phyloP scores from a whole-genome alignment of 2,113 vertebrate genomes.

The Pygathrix nemaeus region DNA sequence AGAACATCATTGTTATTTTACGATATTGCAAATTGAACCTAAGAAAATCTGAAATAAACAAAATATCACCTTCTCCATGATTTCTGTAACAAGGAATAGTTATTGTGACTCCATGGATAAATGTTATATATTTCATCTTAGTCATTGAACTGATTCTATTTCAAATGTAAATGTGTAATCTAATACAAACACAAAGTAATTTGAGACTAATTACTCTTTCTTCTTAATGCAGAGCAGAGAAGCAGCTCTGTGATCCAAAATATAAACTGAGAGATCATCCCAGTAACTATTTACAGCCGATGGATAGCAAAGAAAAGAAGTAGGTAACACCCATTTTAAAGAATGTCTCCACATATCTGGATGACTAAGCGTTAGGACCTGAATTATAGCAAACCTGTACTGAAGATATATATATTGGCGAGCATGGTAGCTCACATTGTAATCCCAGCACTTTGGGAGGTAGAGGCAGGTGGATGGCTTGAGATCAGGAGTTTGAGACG shows the following conservation, averaged over 20 bases:
- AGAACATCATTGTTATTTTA: neutral
- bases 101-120: neutral
- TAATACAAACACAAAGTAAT: slow-evolving; percentile 32
- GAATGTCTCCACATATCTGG: neutral
- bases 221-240: slow-evolving; percentile 27
- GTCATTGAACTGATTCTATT: slow-evolving; percentile 26
- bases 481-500: too few species aligned
- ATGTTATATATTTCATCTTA: neutral
- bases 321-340: neutral
- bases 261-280: neutral
- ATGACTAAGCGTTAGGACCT: neutral
- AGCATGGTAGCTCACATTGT: too few species aligned
- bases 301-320: neutral
- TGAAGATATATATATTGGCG: neutral
- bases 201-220: slow-evolving; percentile 24
- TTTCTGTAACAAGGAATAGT: neutral
- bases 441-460: too few species aligned
- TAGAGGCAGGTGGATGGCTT: too few species aligned
- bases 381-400: neutral
- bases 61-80: neutral
- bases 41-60: neutral
- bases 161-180: slow-evolving; percentile 43
- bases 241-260: neutral
- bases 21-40: neutral
- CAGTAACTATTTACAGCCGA: neutral